Evolutionary conservation across 1,140 invertebrate genomes (phyloP), one percentile per base, ranked within the genome.

Genomic region (Chelonus insularis): DNA sequence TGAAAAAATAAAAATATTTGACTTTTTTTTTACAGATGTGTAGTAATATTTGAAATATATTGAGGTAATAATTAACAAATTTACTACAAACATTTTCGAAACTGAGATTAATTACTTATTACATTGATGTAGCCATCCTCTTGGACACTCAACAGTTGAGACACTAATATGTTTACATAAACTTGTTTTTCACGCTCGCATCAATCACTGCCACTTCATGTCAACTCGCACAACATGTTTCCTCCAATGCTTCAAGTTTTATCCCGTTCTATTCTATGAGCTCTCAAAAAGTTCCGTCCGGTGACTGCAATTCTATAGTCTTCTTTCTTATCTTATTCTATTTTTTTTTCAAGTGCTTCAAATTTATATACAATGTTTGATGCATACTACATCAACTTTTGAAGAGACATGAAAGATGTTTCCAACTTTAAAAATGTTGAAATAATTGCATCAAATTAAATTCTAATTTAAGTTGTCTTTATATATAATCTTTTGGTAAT

Each of bases 91-190:
- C 25, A 29, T 29, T 29, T 29, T 29, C 7, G 14, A 7, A 18
- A 43, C 16, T 16, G 14, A 43, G 7, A 43, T 18, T 43, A 43
- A 16, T 43, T 14, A 14, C 4, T 12, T 14, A 43, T 16, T 43
- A 43, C 14, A 43, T 43, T 43, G 12, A 16, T 43, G 18, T 18
- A 43, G 7, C 14, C 12, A 43, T 39, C 14, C 16, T 43, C 4
- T 43, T 20, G 8, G 8, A 43, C 41, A 18, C 8, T 60, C 25
- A 14, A 34, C 50, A n/a, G 57, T 61, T 54, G 63, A 59, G 68
- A 72, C 69, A 65, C 67, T 76, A 76, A 77, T 78, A 73, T 81
- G 77, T 79, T 79, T 79, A 78, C 73, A 78, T 66, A 74, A 67
- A 66, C 70, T 70, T 66, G 68, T 72, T 74, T 66, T 67, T 70